phyloP scores from a whole-genome alignment of 1,140 invertebrate genomes.

The Bradynema listronoti region DNA sequence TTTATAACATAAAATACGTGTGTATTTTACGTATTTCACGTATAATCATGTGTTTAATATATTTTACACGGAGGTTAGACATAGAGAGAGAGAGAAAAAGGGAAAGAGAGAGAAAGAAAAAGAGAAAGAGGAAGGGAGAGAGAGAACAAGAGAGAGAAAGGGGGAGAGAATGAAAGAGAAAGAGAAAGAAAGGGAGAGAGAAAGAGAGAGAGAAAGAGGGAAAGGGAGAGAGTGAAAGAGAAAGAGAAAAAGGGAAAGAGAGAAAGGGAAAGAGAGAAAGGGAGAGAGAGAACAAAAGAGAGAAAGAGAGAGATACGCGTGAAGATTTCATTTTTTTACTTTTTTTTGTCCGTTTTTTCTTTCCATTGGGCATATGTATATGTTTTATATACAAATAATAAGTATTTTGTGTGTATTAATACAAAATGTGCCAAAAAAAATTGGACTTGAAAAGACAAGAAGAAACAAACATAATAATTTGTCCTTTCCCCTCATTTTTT shows the following conservation, averaged over 20 bases:
- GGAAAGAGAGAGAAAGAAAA: not conserved
- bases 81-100: not conserved
- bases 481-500: not conserved
- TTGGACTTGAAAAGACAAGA: too few relatives aligned
- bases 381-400: not conserved
- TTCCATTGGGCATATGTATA: not conserved
- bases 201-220: too few relatives aligned
- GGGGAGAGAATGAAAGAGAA: too few relatives aligned
- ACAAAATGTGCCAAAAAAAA: not conserved
- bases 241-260: not conserved
- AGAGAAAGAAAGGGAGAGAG: too few relatives aligned
- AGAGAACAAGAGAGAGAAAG: too few relatives aligned
- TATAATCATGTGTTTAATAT: too few relatives aligned
- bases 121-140: not conserved
- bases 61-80: too few relatives aligned
- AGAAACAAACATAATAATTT: not conserved
- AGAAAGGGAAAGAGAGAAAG: not conserved
- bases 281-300: too few relatives aligned
- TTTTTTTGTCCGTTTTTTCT: not conserved
- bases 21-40: too few relatives aligned
- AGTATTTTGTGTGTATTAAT: not conserved
- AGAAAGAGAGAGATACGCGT: not conserved
- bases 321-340: not conserved
- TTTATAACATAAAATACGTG: too few relatives aligned
- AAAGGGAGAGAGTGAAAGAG: too few relatives aligned